These are phyloP conservation scores for Catalaphyllia jardinei DNA, from an alignment of 64 coral and sea anemone genomes.

Conservation along the genomic window DNA sequence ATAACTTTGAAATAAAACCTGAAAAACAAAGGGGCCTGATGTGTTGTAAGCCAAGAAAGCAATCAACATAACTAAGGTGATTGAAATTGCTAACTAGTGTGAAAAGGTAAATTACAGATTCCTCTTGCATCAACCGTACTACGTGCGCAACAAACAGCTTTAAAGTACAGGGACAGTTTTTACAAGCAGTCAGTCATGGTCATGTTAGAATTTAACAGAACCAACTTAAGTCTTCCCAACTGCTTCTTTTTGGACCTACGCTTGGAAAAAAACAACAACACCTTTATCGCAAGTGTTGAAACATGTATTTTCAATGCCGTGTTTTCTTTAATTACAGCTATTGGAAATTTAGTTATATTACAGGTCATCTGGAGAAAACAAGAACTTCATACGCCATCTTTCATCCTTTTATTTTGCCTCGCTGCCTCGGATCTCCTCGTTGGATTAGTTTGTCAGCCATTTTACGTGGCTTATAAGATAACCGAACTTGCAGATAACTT, in stretches of 20 bases:
- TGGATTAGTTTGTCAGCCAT: conserved; percentile 30
- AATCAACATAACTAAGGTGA: too few relatives aligned
- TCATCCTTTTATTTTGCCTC: neutral
- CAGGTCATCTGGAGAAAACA: neutral
- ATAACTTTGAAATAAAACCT: too few relatives aligned
- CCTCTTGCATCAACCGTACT: too few relatives aligned
- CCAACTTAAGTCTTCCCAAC: neutral
- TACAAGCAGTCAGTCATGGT: too few relatives aligned
- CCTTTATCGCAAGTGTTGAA: conserved; percentile 9
- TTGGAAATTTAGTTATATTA: conserved; percentile 9
- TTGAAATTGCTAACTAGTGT: too few relatives aligned
- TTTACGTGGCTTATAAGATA: conserved; percentile 33
- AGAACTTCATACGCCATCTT: conserved; percentile 31
- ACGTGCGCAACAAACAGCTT: too few relatives aligned
- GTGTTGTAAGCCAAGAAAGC: too few relatives aligned
- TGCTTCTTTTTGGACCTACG: neutral
- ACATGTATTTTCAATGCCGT: conserved; percentile 18
- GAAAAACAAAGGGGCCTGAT: too few relatives aligned
- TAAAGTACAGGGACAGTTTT: too few relatives aligned
- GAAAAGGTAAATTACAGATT: too few relatives aligned
- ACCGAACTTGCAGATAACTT: neutral
- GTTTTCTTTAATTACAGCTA: neutral
- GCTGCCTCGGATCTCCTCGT: conserved; percentile 36
- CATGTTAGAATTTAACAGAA: neutral
- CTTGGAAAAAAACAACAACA: neutral